Evolutionary conservation across 2,113 vertebrate species (phyloP).

Genomic region (Bubo blakistoni): DNA sequence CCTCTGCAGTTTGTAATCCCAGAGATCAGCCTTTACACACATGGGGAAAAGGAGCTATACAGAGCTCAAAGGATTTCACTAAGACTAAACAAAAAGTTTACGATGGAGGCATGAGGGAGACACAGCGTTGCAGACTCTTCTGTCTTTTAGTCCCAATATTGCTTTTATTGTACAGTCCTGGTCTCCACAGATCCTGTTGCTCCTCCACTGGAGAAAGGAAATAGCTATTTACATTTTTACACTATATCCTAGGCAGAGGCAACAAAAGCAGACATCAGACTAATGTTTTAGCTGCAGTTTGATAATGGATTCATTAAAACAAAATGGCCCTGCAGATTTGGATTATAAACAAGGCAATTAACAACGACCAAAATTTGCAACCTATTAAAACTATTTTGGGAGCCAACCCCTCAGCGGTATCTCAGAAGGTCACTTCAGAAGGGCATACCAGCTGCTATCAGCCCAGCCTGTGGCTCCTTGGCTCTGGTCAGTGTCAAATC

Average conservation of each 20-base stretch:
- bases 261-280: neutral
- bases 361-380: neutral
- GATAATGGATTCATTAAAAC: neutral
- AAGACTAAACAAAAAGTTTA: neutral
- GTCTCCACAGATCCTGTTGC: neutral
- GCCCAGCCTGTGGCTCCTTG: neutral
- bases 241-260: neutral
- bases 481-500: conserved; percentile 22
- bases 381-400: conserved; percentile 8
- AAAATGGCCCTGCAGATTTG: neutral
- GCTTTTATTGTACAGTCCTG: neutral
- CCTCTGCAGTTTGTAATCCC: neutral
- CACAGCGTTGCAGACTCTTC: fast-evolving
- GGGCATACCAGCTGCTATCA: neutral
- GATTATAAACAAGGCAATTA: conserved; percentile 47
- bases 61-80: neutral
- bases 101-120: neutral
- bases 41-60: neutral
- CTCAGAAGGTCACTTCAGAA: conserved; percentile 29
- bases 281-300: neutral
- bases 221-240: neutral
- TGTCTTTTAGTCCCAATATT: neutral
- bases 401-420: neutral
- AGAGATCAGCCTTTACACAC: neutral
- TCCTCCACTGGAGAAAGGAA: neutral